Evolutionary conservation across 2,888 invertebrate genomes (phyloP).

Genomic region (Drosophila heteroneura): DNA sequence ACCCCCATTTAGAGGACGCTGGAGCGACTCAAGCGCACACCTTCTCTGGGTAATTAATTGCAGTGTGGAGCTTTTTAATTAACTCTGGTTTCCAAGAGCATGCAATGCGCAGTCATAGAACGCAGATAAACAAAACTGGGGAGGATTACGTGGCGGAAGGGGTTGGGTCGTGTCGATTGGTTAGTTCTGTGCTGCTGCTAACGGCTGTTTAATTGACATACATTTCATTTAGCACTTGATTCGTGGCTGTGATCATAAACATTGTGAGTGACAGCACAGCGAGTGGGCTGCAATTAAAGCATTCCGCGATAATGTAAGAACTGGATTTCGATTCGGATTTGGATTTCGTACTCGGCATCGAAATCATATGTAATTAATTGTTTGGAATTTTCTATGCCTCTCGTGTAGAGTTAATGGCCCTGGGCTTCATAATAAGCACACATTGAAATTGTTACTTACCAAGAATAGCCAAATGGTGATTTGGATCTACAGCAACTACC

Average conservation of each 20-base stretch:
- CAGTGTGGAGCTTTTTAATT: constrained; percentile 25
- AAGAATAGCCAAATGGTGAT: constrained; percentile 21
- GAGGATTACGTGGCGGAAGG: not conserved
- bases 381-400: constrained; percentile 38
- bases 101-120: constrained; percentile 20
- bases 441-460: constrained; percentile 27
- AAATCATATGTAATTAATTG: constrained; percentile 58
- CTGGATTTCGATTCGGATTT: constrained; percentile 31
- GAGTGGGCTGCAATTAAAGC: constrained; percentile 26
- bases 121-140: constrained; percentile 12
- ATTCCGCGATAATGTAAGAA: constrained; percentile 31
- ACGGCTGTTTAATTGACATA: constrained; percentile 60
- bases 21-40: not conserved
- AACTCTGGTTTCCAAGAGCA: constrained; percentile 6
- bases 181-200: constrained; percentile 25
- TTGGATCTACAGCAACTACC: constrained; percentile 12
- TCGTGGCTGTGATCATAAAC: constrained; percentile 48
- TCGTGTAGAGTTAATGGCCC: constrained; percentile 45
- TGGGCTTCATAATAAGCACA: constrained; percentile 15
- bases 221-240: constrained; percentile 54
- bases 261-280: constrained; percentile 39
- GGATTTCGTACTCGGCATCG: constrained; percentile 5
- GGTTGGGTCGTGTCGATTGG: not conserved
- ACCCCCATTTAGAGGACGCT: not conserved
- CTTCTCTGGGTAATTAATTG: constrained; percentile 10